A percentile compares a stretch with the other conserved stretches of the same genome.
Evolutionary conservation across 2,113 vertebrate species (phyloP).

Genomic region (Cinclus cinclus): DNA sequence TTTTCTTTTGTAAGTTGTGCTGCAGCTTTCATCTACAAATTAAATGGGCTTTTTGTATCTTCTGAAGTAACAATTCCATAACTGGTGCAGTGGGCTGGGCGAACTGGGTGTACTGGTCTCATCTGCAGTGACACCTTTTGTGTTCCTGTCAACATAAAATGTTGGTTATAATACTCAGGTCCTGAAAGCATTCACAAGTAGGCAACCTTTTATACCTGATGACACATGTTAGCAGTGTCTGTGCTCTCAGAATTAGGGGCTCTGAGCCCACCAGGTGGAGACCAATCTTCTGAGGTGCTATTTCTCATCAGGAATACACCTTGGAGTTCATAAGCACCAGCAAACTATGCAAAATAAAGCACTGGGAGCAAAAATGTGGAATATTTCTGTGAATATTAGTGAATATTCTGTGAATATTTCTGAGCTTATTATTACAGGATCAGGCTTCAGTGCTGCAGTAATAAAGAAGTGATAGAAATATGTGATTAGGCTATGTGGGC

Average conservation of each 20-base stretch:
- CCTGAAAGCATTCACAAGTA: not conserved
- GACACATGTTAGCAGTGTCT: not conserved
- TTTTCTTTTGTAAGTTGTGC: not conserved
- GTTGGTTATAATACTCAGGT: not conserved
- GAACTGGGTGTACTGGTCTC: not conserved
- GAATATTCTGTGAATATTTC: too few species aligned
- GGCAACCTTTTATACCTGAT: not conserved
- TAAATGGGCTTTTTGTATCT: not conserved
- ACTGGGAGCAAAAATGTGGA: not conserved
- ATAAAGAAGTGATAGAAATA: not conserved
- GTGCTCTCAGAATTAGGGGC: not conserved
- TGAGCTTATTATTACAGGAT: not conserved
- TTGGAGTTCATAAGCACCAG: not conserved
- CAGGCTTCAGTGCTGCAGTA: not conserved
- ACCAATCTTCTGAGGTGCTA: not conserved
- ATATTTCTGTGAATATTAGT: not conserved
- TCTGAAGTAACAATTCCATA: not conserved
- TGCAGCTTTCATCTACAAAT: not conserved
- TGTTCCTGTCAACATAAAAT: not conserved
- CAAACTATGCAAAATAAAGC: not conserved
- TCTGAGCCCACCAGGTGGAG: not conserved
- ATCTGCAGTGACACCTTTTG: not conserved
- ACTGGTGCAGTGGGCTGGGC: not conserved
- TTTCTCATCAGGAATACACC: not conserved
- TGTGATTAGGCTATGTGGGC: rapidly evolving